These are phyloP conservation scores for Aporophyla nigra DNA, from an alignment of 2,888 invertebrate genomes.

Conservation along the genomic window DNA sequence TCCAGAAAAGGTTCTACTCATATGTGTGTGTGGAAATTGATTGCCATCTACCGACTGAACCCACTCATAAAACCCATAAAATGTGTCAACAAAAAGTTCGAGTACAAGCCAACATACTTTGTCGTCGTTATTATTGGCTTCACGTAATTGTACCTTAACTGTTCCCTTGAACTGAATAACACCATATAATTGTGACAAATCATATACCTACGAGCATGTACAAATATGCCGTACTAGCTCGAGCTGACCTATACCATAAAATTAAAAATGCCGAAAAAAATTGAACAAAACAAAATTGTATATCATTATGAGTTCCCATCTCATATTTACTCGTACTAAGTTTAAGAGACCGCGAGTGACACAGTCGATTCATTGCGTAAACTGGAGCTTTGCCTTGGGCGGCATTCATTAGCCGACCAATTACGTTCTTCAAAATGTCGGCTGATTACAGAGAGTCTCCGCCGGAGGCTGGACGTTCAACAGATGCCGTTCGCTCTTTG, in stretches of 20 bases:
- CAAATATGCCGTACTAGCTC: slow-evolving; percentile 44
- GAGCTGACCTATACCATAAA: slow-evolving; percentile 50
- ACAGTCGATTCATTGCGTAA: slow-evolving; percentile 85
- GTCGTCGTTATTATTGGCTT: slow-evolving; percentile 40
- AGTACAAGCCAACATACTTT: slow-evolving; percentile 25
- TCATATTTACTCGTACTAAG: slow-evolving; percentile 63
- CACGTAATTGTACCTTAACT: slow-evolving; percentile 44
- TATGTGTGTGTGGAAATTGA: background rate
- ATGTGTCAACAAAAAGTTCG: slow-evolving; percentile 5
- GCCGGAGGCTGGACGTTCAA: slow-evolving; percentile 81
- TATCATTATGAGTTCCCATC: slow-evolving; percentile 63
- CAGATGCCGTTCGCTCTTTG: slow-evolving; percentile 85
- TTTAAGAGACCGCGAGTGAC: slow-evolving; percentile 79
- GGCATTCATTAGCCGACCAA: slow-evolving; percentile 86
- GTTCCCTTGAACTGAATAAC: slow-evolving; percentile 43
- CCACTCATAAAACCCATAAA: background rate
- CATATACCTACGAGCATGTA: slow-evolving; percentile 52
- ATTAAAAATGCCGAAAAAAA: slow-evolving; percentile 53
- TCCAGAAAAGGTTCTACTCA: background rate
- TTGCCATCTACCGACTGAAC: background rate
- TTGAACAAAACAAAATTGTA: slow-evolving; percentile 60
- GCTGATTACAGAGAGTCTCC: slow-evolving; percentile 84
- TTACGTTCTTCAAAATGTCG: slow-evolving; percentile 87
- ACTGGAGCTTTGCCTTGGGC: slow-evolving; percentile 87
- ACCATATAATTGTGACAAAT: slow-evolving; percentile 59